Evolutionary conservation across 2,113 vertebrate species (phyloP).

Genomic region (Myiozetetes cayanensis): DNA sequence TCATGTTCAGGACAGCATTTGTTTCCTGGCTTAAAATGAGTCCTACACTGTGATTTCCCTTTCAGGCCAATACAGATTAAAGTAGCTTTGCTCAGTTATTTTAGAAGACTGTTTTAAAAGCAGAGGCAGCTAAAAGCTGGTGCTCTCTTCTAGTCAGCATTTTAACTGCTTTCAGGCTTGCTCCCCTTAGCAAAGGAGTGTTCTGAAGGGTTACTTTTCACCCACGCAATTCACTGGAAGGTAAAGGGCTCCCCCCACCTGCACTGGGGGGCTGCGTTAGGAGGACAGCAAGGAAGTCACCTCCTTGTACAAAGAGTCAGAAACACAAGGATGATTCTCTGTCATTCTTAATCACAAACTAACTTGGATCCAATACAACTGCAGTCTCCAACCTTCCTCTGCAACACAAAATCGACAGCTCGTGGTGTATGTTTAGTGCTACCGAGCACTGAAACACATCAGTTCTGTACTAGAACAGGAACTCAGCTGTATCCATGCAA

Average conservation of each 20-base stretch:
- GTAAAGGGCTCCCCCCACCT: neutral
- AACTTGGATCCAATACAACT: neutral
- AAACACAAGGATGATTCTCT: fast-evolving
- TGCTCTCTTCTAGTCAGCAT: neutral
- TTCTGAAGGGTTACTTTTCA: neutral
- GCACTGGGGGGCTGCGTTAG: fast-evolving
- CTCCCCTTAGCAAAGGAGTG: neutral
- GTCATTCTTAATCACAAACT: neutral
- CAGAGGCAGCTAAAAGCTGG: neutral
- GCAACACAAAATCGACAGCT: neutral
- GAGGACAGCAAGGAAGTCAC: neutral
- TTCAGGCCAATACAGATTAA: neutral
- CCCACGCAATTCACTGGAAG: too few species aligned
- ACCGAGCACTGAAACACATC: neutral
- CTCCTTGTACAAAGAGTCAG: neutral
- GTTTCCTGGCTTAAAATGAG: neutral
- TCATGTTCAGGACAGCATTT: neutral
- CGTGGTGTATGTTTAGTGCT: neutral
- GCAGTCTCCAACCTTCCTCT: neutral
- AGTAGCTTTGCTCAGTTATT: neutral
- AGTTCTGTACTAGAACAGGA: neutral
- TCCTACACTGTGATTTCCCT: neutral
- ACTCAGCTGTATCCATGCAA: neutral
- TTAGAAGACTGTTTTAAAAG: neutral
- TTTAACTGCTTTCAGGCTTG: neutral